Percentiles rank a stretch among this genome's conserved stretches.
Conservation (phyloP, 2,797 vertebrate genomes). For the Eupleurogrammus muticus region DNA sequence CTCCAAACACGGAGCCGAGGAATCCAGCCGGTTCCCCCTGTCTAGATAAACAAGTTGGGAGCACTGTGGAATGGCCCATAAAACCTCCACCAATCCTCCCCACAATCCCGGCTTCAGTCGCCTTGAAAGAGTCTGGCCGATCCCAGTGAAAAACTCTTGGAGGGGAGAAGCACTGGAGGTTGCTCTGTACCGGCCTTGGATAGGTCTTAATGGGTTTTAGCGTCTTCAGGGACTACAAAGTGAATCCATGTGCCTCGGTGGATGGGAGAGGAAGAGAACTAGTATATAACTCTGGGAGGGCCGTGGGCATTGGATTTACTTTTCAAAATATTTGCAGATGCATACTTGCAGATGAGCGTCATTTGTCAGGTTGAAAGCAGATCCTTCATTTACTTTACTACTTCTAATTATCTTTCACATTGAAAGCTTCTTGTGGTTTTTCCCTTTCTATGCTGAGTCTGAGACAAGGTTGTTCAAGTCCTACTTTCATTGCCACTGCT, state of each 20-base stretch:
- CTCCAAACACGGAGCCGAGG: slow-evolving; percentile 34
- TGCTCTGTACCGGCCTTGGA: background rate
- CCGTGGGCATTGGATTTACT: background rate
- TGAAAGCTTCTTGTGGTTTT: too few relatives aligned
- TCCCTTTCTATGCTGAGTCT: too few relatives aligned
- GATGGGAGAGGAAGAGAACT: background rate
- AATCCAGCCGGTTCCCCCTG: slow-evolving; percentile 40
- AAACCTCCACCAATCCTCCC: slow-evolving; percentile 52
- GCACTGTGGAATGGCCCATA: slow-evolving; percentile 35
- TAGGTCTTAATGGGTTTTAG: slow-evolving; percentile 1
- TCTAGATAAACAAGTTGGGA: slow-evolving; percentile 54
- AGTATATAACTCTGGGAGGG: background rate
- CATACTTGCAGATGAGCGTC: background rate
- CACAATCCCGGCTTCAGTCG: slow-evolving; percentile 38
- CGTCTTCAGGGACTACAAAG: background rate
- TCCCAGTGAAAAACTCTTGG: slow-evolving; percentile 16
- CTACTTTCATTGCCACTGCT: background rate
- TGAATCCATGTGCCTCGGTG: background rate
- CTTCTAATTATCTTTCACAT: too few relatives aligned
- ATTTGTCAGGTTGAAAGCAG: too few relatives aligned
- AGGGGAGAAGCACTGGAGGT: background rate
- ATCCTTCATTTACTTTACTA: too few relatives aligned
- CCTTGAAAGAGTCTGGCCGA: slow-evolving; percentile 31
- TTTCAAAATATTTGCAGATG: background rate
- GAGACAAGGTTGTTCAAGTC: too few relatives aligned